phyloP scores from a whole-genome alignment of 2,888 invertebrate species.

The Eulithis testata region DNA sequence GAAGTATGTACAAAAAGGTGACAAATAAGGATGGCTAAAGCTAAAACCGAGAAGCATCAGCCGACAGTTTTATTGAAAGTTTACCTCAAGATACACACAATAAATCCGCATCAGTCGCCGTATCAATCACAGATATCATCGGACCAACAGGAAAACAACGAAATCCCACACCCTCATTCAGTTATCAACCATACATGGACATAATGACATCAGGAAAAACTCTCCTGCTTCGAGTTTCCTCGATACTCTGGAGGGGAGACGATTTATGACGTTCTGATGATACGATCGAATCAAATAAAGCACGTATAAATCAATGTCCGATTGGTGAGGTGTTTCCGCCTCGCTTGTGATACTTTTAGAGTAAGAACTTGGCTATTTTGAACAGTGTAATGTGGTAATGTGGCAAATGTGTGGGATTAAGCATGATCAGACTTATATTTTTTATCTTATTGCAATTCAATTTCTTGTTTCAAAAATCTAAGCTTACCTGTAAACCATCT shows the following conservation, averaged over 20 bases:
- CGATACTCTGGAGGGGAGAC: constrained; percentile 48
- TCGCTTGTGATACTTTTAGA: constrained; percentile 24
- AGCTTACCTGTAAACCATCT: too few relatives aligned
- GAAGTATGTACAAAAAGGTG: too few relatives aligned
- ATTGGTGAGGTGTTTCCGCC: constrained; percentile 52
- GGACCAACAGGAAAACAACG: constrained; percentile 38
- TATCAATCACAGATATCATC: constrained; percentile 41
- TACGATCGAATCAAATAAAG: constrained; percentile 84
- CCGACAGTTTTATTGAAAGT: constrained; percentile 7
- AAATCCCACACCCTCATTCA: constrained; percentile 61
- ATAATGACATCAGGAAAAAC: constrained; percentile 78
- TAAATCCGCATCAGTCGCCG: constrained; percentile 28
- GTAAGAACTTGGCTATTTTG: constrained; percentile 18
- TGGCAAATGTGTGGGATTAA: too few relatives aligned
- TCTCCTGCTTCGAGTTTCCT: constrained; percentile 36
- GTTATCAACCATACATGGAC: constrained; percentile 75
- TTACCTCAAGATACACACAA: constrained; percentile 18
- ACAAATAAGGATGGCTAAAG: too few relatives aligned
- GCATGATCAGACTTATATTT: too few relatives aligned
- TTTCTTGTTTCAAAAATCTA: too few relatives aligned
- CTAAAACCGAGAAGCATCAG: background rate
- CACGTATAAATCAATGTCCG: constrained; percentile 81
- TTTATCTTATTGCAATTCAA: too few relatives aligned
- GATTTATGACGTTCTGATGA: constrained; percentile 83
- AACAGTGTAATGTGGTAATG: constrained; percentile 8